These are phyloP conservation scores for Echinometra lucunter DNA, from an alignment of 53 echinoderm and acorn worm genomes.

Conservation along the genomic window DNA sequence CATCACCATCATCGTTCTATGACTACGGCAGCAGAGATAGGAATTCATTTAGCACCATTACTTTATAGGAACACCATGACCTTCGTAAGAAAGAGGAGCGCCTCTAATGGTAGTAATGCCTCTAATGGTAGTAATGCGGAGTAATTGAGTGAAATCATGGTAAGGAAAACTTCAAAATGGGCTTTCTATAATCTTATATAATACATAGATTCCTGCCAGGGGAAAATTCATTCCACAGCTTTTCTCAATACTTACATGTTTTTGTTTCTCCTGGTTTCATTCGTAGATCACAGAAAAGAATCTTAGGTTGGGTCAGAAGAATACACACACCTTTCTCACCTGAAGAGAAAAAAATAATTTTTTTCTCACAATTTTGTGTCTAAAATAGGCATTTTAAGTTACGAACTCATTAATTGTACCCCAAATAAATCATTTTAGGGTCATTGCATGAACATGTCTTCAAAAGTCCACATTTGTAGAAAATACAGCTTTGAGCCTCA, in stretches of 20 bases:
- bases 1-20: no score
- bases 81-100: no score
- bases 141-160: no score
- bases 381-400: background rate
- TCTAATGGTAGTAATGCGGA: no score
- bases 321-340: slow-evolving; percentile 96
- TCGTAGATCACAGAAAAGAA: slow-evolving; percentile 90
- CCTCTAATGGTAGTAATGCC: no score
- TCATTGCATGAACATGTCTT: background rate
- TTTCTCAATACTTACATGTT: slow-evolving; percentile 85
- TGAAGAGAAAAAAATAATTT: slow-evolving; percentile 36
- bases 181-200: background rate
- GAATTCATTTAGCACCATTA: no score
- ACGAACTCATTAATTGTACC: background rate
- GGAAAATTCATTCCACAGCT: background rate
- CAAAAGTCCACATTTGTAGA: no score
- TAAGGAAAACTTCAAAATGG: background rate
- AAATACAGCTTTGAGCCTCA: no score
- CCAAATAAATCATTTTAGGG: background rate
- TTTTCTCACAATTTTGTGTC: background rate
- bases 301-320: slow-evolving; percentile 91
- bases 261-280: slow-evolving; percentile 89
- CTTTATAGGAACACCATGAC: no score
- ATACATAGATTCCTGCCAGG: background rate
- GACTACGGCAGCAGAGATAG: no score